phyloP scores from a whole-genome alignment of 1,140 invertebrate genomes.

The Pseudomyrmex pallidus region DNA sequence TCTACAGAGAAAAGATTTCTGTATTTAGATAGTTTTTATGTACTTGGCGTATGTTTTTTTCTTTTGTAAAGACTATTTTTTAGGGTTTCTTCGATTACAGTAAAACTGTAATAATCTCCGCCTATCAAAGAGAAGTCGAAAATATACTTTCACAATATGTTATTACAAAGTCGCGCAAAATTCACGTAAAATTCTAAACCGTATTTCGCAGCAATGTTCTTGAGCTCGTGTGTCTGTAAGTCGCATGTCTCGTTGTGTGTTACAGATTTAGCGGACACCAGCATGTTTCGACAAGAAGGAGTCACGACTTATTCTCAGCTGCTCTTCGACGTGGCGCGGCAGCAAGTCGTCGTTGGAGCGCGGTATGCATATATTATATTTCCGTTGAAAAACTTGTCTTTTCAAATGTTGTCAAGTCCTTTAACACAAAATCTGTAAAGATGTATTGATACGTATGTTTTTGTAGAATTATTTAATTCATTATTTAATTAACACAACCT shows the following conservation, averaged over 20 bases:
- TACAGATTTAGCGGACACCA: constrained; percentile 78
- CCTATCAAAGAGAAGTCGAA: too few relatives aligned
- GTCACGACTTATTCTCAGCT: constrained; percentile 91
- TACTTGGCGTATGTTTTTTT: too few relatives aligned
- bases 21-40: too few relatives aligned
- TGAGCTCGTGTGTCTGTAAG: background rate
- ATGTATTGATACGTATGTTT: background rate
- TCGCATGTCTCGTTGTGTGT: constrained; percentile 46
- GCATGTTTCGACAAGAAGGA: constrained; percentile 85
- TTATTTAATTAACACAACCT: background rate
- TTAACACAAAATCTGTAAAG: background rate
- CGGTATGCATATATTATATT: constrained; percentile 85
- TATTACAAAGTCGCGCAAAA: background rate
- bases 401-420: constrained; percentile 8
- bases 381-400: constrained; percentile 9
- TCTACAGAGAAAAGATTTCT: too few relatives aligned
- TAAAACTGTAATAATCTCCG: too few relatives aligned
- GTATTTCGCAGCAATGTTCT: background rate
- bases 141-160: too few relatives aligned
- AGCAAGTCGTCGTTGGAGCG: constrained; percentile 92
- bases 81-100: too few relatives aligned
- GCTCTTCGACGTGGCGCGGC: constrained; percentile 92
- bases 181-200: background rate
- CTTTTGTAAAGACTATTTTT: too few relatives aligned
- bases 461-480: background rate